Conservation (phyloP, 37 sponge, comb jelly and placozoan genomes). For the Hormiphora californensis region DNA sequence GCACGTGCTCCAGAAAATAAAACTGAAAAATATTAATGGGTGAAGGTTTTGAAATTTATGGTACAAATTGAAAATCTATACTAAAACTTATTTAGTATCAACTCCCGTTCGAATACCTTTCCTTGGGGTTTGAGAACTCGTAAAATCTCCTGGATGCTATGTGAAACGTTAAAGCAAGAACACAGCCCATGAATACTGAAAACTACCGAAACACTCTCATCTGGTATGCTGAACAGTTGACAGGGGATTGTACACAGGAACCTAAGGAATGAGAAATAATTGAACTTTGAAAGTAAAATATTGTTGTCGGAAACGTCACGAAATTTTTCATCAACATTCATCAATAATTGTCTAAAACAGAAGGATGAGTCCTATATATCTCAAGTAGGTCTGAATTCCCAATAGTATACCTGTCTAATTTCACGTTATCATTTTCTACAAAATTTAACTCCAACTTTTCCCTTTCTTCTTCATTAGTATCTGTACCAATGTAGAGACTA, state of each 20-base stretch:
- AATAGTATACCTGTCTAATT: background rate
- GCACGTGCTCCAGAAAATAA: no score
- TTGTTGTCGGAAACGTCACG: background rate
- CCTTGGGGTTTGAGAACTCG: background rate
- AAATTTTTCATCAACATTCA: background rate
- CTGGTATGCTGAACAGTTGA: background rate
- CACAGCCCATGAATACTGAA: constrained; percentile 25
- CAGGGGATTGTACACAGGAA: constrained; percentile 1
- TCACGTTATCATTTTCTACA: background rate
- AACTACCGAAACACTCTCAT: background rate
- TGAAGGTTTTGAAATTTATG: no score
- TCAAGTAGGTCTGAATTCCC: background rate
- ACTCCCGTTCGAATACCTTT: no score
- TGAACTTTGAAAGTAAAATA: background rate
- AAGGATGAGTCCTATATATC: background rate
- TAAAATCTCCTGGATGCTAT: background rate
- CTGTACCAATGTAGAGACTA: constrained; percentile 25
- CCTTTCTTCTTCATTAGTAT: background rate
- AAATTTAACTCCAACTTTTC: constrained; percentile 12
- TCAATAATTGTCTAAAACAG: background rate
- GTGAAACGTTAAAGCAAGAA: background rate
- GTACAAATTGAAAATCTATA: no score
- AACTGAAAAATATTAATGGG: no score
- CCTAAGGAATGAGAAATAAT: no score
- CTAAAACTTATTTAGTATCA: no score